Percentiles rank a stretch among this genome's conserved stretches.
Conservation (phyloP, 2,113 vertebrate genomes). For the Fregetta grallaria region DNA sequence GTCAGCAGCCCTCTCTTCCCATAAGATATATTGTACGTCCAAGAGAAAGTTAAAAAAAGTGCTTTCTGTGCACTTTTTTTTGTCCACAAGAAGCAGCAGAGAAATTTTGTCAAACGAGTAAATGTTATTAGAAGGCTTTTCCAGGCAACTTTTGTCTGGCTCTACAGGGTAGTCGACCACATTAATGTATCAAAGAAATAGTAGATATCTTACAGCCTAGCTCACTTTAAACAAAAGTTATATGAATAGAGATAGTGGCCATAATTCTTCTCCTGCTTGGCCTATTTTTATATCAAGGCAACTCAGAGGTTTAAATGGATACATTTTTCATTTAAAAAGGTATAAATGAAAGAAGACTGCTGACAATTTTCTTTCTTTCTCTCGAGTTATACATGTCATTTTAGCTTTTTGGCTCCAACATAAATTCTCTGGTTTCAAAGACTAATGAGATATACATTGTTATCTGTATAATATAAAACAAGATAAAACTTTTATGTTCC, state of each 20-base stretch:
- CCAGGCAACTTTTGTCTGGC: neutral
- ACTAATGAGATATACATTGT: neutral
- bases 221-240: neutral
- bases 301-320: neutral
- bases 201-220: neutral
- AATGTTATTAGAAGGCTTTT: neutral
- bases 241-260: neutral
- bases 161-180: neutral
- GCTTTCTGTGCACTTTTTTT: neutral
- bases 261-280: neutral
- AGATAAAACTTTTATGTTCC: neutral
- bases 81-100: neutral
- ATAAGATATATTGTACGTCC: neutral
- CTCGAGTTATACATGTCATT: neutral
- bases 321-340: conserved; percentile 10
- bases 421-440: neutral
- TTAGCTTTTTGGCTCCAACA: neutral
- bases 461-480: neutral
- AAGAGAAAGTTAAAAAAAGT: neutral
- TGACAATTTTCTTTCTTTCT: neutral
- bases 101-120: neutral
- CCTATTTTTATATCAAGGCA: neutral
- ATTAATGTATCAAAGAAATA: neutral
- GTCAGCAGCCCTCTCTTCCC: neutral
- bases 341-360: neutral